Conservation (phyloP, 2,888 invertebrate species). For the Caenorhabditis angaria region DNA sequence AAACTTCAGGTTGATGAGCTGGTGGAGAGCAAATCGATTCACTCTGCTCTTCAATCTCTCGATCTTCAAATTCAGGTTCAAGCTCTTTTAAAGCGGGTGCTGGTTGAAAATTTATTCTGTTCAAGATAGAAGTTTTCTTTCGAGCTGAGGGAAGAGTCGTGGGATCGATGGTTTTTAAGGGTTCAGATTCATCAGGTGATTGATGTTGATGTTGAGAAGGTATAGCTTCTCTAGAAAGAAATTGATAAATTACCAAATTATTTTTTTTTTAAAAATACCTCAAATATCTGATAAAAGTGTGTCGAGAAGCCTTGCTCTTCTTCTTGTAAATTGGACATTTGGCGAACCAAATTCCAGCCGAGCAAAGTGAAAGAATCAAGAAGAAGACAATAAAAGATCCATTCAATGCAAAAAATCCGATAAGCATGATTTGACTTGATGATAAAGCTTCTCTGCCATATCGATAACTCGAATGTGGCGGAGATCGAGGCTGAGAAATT, state of each 20-base stretch:
- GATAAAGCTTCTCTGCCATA: slow-evolving; percentile 44
- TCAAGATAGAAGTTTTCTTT: slow-evolving; percentile 45
- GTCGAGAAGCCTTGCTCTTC: slow-evolving; percentile 35
- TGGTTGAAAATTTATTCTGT: slow-evolving; percentile 49
- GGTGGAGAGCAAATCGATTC: slow-evolving; percentile 38
- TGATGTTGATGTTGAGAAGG: slow-evolving; percentile 17
- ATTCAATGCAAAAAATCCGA: slow-evolving; percentile 50
- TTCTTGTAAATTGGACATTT: slow-evolving; percentile 34
- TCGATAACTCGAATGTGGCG: slow-evolving; percentile 27
- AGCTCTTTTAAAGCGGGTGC: slow-evolving; percentile 43
- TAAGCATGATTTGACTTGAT: slow-evolving; percentile 51
- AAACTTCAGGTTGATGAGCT: slow-evolving; percentile 37
- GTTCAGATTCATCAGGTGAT: too few relatives aligned
- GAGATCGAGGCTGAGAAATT: slow-evolving; percentile 11
- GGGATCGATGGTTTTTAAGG: not conserved
- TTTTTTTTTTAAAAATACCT: slow-evolving; percentile 13
- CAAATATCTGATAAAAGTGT: slow-evolving; percentile 44
- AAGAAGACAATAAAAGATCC: slow-evolving; percentile 51
- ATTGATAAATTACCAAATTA: not conserved
- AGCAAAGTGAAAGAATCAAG: slow-evolving; percentile 46
- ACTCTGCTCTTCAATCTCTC: slow-evolving; percentile 19
- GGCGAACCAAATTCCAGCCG: slow-evolving; percentile 39
- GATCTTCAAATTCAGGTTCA: slow-evolving; percentile 44
- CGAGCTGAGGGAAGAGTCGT: slow-evolving; percentile 18
- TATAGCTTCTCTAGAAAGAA: slow-evolving; percentile 30